phyloP scores from a whole-genome alignment of 2,888 invertebrate species.

The Ennomos fuscantarius region DNA sequence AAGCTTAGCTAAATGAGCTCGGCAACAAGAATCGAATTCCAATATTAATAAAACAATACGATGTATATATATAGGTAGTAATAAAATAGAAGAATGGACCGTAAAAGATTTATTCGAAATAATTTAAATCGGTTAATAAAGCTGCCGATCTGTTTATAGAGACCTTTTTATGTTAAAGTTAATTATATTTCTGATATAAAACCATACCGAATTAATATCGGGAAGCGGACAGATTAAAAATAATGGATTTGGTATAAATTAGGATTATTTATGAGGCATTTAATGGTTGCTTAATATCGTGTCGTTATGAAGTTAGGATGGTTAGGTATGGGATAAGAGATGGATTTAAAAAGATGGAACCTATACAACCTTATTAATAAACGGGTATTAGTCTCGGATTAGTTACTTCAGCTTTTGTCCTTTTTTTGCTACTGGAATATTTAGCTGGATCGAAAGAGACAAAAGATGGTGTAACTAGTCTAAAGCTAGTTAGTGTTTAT shows the following conservation, averaged over 20 bases:
- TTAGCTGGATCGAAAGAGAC: too few species aligned
- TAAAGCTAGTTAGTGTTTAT: too few species aligned
- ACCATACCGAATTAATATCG: slow-evolving; percentile 77
- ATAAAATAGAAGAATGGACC: slow-evolving; percentile 69
- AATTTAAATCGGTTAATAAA: slow-evolving; percentile 71
- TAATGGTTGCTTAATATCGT: slow-evolving; percentile 68
- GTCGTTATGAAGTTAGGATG: slow-evolving; percentile 53
- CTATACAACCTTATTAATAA: too few species aligned
- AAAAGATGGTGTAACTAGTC: too few species aligned
- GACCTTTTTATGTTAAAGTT: slow-evolving; percentile 73
- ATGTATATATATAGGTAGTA: slow-evolving; percentile 46
- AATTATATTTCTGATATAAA: slow-evolving; percentile 81
- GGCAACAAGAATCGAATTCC: slow-evolving; percentile 15
- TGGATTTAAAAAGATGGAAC: slow-evolving; percentile 27
- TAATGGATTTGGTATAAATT: slow-evolving; percentile 78
- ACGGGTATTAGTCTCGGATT: too few species aligned
- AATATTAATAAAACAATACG: slow-evolving; percentile 36
- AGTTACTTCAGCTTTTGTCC: too few species aligned
- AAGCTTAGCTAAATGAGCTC: not conserved
- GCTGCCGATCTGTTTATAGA: slow-evolving; percentile 68
- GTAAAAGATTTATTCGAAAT: slow-evolving; percentile 72
- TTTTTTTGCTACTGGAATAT: too few species aligned
- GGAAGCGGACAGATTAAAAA: slow-evolving; percentile 73
- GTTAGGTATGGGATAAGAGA: slow-evolving; percentile 32
- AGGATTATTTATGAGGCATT: slow-evolving; percentile 72